These are phyloP conservation scores for Chironomus tepperi DNA, from an alignment of 1,140 invertebrate genomes.

Conservation along the genomic window DNA sequence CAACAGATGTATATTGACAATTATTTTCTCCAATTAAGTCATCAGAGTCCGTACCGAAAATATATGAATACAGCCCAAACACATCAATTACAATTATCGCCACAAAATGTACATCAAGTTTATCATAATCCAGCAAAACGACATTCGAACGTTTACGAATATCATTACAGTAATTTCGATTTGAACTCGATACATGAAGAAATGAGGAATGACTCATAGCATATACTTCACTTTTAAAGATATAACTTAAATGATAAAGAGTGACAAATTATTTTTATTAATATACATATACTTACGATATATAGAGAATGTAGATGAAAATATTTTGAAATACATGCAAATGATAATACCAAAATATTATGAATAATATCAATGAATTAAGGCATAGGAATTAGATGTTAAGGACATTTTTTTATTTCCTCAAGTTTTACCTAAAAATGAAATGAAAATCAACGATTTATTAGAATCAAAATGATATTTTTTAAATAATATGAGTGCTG, in stretches of 20 bases:
- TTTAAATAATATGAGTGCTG: too few relatives aligned
- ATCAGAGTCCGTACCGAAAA: background rate
- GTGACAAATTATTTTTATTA: too few relatives aligned
- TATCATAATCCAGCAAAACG: slow-evolving; percentile 27
- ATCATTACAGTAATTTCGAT: slow-evolving; percentile 39
- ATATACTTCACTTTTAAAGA: slow-evolving; percentile 18
- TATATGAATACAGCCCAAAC: background rate
- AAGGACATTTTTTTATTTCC: too few relatives aligned
- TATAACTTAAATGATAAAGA: slow-evolving; percentile 25
- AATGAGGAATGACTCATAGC: slow-evolving; percentile 39
- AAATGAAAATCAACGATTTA: too few relatives aligned
- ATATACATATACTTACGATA: too few relatives aligned
- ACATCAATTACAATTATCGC: slow-evolving; percentile 13
- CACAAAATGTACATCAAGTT: slow-evolving; percentile 1
- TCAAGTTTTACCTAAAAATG: too few relatives aligned
- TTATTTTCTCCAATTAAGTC: background rate
- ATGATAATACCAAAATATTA: too few relatives aligned
- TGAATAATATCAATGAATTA: too few relatives aligned
- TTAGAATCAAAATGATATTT: too few relatives aligned
- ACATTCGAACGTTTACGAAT: slow-evolving; percentile 40
- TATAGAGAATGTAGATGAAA: too few relatives aligned
- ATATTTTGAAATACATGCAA: too few relatives aligned
- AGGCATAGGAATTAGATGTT: too few relatives aligned
- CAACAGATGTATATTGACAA: slow-evolving; percentile 2
- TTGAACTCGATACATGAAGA: slow-evolving; percentile 41